phyloP scores from a whole-genome alignment of 2,797 vertebrate species.

The Rhinophrynus dorsalis region DNA sequence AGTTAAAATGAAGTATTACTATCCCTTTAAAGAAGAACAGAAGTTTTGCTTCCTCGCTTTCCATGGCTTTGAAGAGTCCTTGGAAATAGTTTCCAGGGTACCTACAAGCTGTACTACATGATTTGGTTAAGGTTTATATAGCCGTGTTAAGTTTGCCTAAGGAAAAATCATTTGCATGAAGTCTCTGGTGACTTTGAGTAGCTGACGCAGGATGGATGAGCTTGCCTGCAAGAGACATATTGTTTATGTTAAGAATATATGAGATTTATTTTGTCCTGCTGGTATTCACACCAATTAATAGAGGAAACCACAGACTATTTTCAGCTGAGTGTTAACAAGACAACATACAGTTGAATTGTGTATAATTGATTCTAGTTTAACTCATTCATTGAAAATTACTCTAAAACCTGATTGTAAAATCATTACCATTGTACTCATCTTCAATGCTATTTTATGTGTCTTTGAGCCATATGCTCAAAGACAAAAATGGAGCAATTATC shows the following conservation, averaged over 20 bases:
- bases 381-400: no score
- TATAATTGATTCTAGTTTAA: no score
- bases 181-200: constrained; percentile 6
- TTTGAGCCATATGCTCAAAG: no score
- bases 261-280: neutral
- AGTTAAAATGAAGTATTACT: no score
- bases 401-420: no score
- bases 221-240: neutral
- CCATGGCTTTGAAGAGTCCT: neutral
- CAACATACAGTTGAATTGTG: neutral
- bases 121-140: constrained; percentile 29
- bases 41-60: neutral
- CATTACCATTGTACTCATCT: no score
- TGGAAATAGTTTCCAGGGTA: constrained; percentile 1
- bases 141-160: constrained; percentile 20
- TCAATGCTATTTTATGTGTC: no score
- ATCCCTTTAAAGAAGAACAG: no score
- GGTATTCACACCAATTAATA: constrained; percentile 33
- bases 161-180: constrained; percentile 35
- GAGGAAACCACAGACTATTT: constrained; percentile 1
- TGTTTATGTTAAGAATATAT: constrained; percentile 16
- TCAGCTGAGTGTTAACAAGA: neutral
- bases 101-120: neutral
- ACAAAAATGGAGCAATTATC: no score
- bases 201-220: constrained; percentile 6